Percentiles rank a stretch among this genome's conserved stretches.
These are phyloP conservation scores for Amiota communis DNA, from an alignment of 2,888 invertebrate genomes.

Conservation along the genomic window DNA sequence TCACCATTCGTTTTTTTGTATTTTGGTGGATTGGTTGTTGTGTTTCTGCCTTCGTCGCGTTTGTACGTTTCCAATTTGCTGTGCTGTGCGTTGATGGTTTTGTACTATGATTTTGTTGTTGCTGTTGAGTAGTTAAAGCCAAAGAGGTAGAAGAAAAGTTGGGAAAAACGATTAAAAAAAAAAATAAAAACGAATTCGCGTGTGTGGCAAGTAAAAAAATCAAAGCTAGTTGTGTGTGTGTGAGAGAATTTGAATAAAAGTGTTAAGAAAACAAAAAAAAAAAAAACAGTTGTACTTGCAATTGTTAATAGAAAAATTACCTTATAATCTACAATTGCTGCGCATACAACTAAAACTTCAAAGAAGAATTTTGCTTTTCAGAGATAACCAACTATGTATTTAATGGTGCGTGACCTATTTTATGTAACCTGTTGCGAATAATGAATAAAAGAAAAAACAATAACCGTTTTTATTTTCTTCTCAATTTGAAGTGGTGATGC, in stretches of 20 bases:
- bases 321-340: conserved; percentile 15
- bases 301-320: not conserved
- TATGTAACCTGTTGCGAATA: conserved; percentile 69
- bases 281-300: not conserved
- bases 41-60: no score
- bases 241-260: conserved; percentile 5
- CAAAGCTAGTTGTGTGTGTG: not conserved
- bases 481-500: conserved; percentile 56
- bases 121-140: no score
- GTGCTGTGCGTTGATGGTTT: no score
- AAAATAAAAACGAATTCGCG: conserved; percentile 17
- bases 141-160: not conserved
- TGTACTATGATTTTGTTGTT: no score
- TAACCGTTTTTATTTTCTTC: conserved; percentile 53
- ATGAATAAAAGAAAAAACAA: conserved; percentile 47
- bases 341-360: conserved; percentile 13
- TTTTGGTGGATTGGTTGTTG: no score
- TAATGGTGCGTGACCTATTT: conserved; percentile 67
- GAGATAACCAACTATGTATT: conserved; percentile 30
- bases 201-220: conserved; percentile 20
- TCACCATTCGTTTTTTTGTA: no score
- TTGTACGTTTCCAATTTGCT: no score
- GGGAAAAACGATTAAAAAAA: not conserved
- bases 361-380: not conserved
- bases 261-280: not conserved